phyloP scores from a whole-genome alignment of 2,113 vertebrate genomes.

The Electrona antarctica region DNA sequence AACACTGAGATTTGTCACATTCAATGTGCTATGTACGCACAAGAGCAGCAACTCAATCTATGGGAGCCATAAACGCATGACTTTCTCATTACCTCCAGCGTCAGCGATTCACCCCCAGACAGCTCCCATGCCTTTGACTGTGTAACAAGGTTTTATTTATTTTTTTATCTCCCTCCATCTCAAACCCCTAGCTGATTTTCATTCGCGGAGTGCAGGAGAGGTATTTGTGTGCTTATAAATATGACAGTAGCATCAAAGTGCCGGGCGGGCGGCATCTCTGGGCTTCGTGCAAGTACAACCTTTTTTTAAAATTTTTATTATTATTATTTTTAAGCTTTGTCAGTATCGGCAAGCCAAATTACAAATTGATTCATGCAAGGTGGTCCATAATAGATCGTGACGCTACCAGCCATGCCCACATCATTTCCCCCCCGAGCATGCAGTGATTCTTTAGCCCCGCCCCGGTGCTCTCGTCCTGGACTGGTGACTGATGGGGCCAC shows the following conservation, averaged over 20 bases:
- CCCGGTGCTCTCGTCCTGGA: slow-evolving; percentile 16
- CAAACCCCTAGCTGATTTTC: slow-evolving; percentile 17
- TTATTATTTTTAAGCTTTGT: background rate
- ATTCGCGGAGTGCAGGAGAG: background rate
- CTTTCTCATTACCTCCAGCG: slow-evolving; percentile 55
- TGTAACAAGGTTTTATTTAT: slow-evolving; percentile 15
- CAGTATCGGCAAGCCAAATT: background rate
- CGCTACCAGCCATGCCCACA: slow-evolving; percentile 21
- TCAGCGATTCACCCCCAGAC: slow-evolving; percentile 37
- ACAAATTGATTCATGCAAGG: slow-evolving; percentile 22
- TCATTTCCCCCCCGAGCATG: slow-evolving; percentile 29
- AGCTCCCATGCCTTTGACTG: slow-evolving; percentile 35
- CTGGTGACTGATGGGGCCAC: slow-evolving; percentile 56
- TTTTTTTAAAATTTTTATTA: background rate
- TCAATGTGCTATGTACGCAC: slow-evolving; percentile 36
- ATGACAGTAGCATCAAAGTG: slow-evolving; percentile 32
- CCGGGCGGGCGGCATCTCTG: background rate
- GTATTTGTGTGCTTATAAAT: slow-evolving; percentile 45
- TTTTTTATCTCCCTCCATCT: background rate
- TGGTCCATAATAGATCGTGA: slow-evolving; percentile 21
- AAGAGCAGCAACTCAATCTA: slow-evolving; percentile 51
- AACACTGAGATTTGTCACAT: slow-evolving; percentile 45
- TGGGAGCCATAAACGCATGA: slow-evolving; percentile 46
- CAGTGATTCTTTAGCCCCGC: background rate
- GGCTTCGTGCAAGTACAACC: background rate